Evolutionary conservation across 1,140 invertebrate genomes (phyloP), one percentile per base, ranked within the genome.

Genomic region (Papilio polyxenes): DNA sequence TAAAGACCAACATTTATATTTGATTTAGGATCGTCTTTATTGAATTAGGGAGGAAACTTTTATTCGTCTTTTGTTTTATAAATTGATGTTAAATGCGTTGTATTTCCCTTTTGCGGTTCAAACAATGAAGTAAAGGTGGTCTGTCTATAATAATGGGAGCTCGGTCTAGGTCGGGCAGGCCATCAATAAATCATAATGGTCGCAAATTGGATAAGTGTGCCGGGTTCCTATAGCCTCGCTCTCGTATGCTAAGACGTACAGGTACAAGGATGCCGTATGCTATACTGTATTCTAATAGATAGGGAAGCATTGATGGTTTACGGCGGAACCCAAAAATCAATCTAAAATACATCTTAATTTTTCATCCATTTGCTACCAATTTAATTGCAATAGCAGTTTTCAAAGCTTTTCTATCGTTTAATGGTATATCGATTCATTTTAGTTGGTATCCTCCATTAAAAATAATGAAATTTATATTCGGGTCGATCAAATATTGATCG

Each of bases 111-210:
- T 31, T 65, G 62, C 62, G 20, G 62, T 65, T 74, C 72, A 49
- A 75, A 75, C 40, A 65, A 20, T 49, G 48, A 23, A 75, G 75
- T 20, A 51, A 75, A 75, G 75, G 44, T 75, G 75, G 15, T 75
- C 75, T 40, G 44, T 8, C 17, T n/a, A 31, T 69, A 31, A 40
- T n/a, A 74, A 75, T 59, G 51, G 65, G 51, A 51, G 72, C 69
- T 76, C 85, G 90, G 91, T 91, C 91, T 90, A 92, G 88, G 90
- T 90, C 88, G 88, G 84, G 87, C 89, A 89, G 87, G 89, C 89
- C 87, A 87, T 86, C 90, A 91, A 92, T 93, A 92, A 92, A 93
- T 93, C 91, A 92, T 92, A 92, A 93, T 93, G 90, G 89, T 85
- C 76, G 80, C 85, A 89, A 92, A 93, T 92, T 93, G 92, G 87